These are phyloP conservation scores for Chaetodon trifasciatus DNA, from an alignment of 2,797 vertebrate species.

Conservation along the genomic window DNA sequence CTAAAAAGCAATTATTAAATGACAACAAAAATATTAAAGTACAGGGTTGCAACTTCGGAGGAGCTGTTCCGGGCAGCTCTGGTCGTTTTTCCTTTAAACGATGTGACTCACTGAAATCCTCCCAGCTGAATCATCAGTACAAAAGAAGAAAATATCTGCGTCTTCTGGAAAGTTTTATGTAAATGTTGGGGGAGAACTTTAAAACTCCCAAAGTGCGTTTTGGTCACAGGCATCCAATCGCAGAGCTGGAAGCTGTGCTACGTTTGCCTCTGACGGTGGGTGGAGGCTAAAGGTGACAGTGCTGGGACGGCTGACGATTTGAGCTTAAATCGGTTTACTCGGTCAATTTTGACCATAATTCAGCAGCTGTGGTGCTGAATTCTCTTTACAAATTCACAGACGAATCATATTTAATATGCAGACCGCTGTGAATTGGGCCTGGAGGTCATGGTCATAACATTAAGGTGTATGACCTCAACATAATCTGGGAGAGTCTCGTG, in stretches of 20 bases:
- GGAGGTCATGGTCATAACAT: too few species aligned
- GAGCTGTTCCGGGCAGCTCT: not conserved
- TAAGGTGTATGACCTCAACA: too few species aligned
- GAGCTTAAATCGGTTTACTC: not conserved
- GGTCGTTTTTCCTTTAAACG: not conserved
- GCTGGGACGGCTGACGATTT: not conserved
- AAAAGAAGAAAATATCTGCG: not conserved
- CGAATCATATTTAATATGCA: too few species aligned
- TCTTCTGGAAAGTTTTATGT: not conserved
- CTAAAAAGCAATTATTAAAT: not conserved
- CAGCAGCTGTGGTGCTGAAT: not conserved
- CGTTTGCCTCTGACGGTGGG: not conserved
- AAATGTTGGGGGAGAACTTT: not conserved
- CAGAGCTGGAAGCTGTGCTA: too few species aligned
- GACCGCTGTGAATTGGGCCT: too few species aligned
- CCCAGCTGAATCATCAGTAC: not conserved
- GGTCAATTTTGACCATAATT: not conserved
- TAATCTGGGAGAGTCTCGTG: too few species aligned
- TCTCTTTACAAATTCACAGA: not conserved
- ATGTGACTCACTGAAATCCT: slow-evolving; percentile 5
- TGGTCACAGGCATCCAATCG: not conserved
- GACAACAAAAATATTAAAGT: not conserved
- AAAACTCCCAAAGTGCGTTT: not conserved
- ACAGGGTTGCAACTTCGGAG: not conserved
- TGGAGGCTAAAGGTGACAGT: not conserved